These are phyloP conservation scores for Aphrocallistes beatrix DNA, from an alignment of 37 sponge, comb jelly and placozoan genomes.

Conservation along the genomic window DNA sequence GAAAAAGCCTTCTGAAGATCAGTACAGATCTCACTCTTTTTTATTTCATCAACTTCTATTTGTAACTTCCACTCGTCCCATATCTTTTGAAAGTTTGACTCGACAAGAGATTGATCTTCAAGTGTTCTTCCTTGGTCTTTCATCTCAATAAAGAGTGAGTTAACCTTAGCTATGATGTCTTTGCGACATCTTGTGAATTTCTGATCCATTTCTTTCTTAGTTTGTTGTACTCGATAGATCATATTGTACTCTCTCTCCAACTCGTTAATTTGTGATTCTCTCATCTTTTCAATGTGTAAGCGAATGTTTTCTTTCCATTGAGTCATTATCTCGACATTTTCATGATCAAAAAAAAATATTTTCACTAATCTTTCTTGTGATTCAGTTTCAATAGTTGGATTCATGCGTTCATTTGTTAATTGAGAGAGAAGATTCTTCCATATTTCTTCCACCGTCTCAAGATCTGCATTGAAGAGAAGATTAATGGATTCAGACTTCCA, in stretches of 20 bases:
- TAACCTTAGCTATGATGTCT: background rate
- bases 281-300: background rate
- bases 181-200: background rate
- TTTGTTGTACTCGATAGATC: background rate
- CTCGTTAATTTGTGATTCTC: background rate
- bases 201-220: constrained; percentile 2
- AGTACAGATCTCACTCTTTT: background rate
- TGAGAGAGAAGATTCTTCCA: background rate
- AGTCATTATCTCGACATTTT: background rate
- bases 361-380: background rate
- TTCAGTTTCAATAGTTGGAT: background rate
- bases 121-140: background rate
- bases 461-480: background rate
- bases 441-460: background rate
- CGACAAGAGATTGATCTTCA: background rate
- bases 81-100: background rate
- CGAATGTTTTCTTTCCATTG: background rate
- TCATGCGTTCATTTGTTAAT: background rate
- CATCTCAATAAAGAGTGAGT: background rate
- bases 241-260: background rate
- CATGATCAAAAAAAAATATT: background rate
- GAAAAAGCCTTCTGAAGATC: background rate
- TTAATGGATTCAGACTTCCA: background rate
- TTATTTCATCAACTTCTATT: background rate
- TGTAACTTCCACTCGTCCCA: background rate